These are phyloP conservation scores for Oxyteleia sp. DNA, from an alignment of 2,888 invertebrate genomes.

Conservation along the genomic window DNA sequence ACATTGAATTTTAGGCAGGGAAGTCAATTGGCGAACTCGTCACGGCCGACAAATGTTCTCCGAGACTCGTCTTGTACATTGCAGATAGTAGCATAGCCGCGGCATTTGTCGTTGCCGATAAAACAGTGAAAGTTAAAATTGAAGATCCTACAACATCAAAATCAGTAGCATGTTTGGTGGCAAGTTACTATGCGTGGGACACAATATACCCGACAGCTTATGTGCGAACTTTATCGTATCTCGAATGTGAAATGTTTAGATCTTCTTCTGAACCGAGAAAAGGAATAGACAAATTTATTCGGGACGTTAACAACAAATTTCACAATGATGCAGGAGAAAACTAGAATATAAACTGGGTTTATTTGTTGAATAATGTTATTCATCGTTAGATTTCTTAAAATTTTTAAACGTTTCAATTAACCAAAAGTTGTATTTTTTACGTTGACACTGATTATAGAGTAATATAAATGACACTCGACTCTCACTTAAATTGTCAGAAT, in stretches of 20 bases:
- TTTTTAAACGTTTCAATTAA: no score
- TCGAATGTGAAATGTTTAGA: neutral
- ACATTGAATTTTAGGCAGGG: neutral
- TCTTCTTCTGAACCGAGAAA: neutral
- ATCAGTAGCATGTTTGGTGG: neutral
- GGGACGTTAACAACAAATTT: neutral
- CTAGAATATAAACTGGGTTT: neutral
- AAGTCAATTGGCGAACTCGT: neutral
- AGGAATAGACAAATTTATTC: slow-evolving; percentile 4
- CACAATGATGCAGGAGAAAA: neutral
- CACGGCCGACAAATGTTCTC: neutral
- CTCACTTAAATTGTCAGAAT: no score
- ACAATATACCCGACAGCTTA: neutral
- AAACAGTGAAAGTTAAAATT: neutral
- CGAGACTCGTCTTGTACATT: neutral
- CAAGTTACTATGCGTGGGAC: neutral
- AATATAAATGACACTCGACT: no score
- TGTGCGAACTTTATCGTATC: neutral
- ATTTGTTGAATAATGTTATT: neutral
- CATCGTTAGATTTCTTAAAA: no score
- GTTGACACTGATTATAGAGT: no score
- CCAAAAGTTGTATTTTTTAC: no score
- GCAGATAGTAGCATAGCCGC: neutral
- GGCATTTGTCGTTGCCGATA: neutral
- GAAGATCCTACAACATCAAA: neutral